Percentiles rank a stretch among this genome's conserved stretches.
These are phyloP conservation scores for Sterrhoptilus dennistouni DNA, from an alignment of 2,113 vertebrate genomes.

Conservation along the genomic window DNA sequence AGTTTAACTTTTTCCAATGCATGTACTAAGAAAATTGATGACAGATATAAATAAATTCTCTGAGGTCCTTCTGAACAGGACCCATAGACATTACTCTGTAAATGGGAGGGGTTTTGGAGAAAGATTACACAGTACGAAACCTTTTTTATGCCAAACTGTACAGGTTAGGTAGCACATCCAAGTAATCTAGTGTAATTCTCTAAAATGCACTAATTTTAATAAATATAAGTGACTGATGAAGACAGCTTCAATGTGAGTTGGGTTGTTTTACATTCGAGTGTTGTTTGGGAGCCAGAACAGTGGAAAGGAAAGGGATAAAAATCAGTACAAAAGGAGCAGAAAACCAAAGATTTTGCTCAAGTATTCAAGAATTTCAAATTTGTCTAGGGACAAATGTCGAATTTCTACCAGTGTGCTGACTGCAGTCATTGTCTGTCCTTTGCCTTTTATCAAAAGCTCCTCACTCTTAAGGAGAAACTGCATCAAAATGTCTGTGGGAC, in stretches of 20 bases:
- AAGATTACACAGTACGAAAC: not conserved
- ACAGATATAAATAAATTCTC: not conserved
- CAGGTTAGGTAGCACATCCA: not conserved
- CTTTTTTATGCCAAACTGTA: not conserved
- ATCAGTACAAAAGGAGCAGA: not conserved
- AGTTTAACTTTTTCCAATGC: not conserved
- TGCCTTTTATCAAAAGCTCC: not conserved
- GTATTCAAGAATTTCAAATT: not conserved
- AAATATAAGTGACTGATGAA: not conserved
- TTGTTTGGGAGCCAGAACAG: not conserved
- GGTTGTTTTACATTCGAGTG: not conserved
- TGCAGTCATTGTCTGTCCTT: fast-evolving
- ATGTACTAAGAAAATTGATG: not conserved
- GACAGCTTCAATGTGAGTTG: not conserved
- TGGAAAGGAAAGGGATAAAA: not conserved
- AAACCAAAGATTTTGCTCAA: not conserved
- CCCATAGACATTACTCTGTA: not conserved
- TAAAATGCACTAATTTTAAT: not conserved
- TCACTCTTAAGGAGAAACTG: not conserved
- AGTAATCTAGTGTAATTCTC: not conserved
- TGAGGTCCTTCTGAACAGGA: not conserved
- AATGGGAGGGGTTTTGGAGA: not conserved
- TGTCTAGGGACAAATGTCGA: not conserved
- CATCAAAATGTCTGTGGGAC: not conserved
- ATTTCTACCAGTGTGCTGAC: not conserved